Percentiles rank a stretch among this genome's conserved stretches.
Evolutionary conservation across 2,888 invertebrate species (phyloP).

Genomic region (Agrypnus murinus): DNA sequence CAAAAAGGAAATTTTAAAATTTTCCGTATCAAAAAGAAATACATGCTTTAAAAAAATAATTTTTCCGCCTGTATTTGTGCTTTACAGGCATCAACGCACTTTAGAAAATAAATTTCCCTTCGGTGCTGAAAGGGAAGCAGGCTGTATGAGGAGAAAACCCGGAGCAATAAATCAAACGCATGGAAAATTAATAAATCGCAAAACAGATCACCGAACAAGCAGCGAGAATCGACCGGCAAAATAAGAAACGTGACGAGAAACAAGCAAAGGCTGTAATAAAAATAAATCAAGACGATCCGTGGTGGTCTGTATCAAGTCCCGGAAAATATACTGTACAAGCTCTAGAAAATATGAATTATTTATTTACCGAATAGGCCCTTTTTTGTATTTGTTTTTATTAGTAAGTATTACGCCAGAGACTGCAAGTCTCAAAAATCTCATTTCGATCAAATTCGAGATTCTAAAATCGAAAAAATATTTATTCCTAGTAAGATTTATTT

Average conservation of each 20-base stretch:
- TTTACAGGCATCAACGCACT: conserved; percentile 8
- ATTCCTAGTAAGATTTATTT: too few species aligned
- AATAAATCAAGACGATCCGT: conserved; percentile 58
- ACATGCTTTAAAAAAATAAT: background rate
- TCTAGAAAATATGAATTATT: conserved; percentile 46
- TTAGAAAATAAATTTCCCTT: conserved; percentile 38
- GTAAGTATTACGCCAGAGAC: too few species aligned
- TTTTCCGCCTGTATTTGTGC: background rate
- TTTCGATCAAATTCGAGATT: too few species aligned
- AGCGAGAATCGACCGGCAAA: conserved; percentile 59
- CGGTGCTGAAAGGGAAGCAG: conserved; percentile 32
- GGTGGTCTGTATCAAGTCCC: conserved; percentile 34
- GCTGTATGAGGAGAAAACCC: conserved; percentile 27
- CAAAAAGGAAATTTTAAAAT: conserved; percentile 2
- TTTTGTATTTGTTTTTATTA: conserved; percentile 27
- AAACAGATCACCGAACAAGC: conserved; percentile 60
- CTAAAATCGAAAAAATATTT: too few species aligned
- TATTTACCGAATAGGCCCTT: conserved; percentile 26
- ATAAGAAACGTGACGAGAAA: conserved; percentile 64
- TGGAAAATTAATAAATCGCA: conserved; percentile 62
- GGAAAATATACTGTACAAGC: conserved; percentile 40
- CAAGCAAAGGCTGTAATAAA: conserved; percentile 58
- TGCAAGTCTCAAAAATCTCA: too few species aligned
- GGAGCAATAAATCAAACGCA: conserved; percentile 58
- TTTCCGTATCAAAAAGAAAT: background rate